Base-by-base conservation (phyloP, 23 tunicate species). In the Styela plicata region DNA sequence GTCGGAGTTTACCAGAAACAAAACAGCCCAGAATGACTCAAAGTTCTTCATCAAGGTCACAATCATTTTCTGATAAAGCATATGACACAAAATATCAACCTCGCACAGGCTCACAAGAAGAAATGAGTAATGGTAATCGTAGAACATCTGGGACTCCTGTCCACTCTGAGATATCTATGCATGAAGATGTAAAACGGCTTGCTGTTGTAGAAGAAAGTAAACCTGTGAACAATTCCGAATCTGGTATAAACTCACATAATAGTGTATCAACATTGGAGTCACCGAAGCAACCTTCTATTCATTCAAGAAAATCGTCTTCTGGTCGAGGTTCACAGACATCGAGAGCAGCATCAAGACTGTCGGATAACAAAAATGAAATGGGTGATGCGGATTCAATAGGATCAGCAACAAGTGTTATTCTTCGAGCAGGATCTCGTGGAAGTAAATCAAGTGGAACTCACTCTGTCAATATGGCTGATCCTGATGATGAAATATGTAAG, bases 401-500 rank as follows among this genome's bases (percentile, higher is more conserved):
- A 7, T 76, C 81, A 76, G 81, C 81, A 19, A 44, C 63, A 25
- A 76, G 81, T 57, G 37, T 76, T 26, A 53, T 53, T 26, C 32
- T 30, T 22, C 28, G 81, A 53, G 2, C 66, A 23, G 24, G 17
- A 20, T 76, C 81, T 24, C 64, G 81, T 22, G 31, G 24, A 29
- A 76, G 64, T 44, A 52, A 1, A 76, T 76, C 81, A 53, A 44
- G 66, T 53, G 81, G 81, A 76, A 44, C 63, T 19, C 36, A 76
- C 52, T 44, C 66, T 25, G 29, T 24, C 5, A 76, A 24, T 16
- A 1, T 44, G 53, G 53, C 16, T 26, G 81, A 76, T 76, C 81
- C 81, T 10, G 81, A 76, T 76, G 81, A 76, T 19, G 66, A 76
- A 53, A 76, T 76, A 76, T 76, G 81, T 76, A 26, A 53, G 81